Evolutionary conservation across 1,140 invertebrate genomes (phyloP).

Genomic region (Maconellicoccus hirsutus): DNA sequence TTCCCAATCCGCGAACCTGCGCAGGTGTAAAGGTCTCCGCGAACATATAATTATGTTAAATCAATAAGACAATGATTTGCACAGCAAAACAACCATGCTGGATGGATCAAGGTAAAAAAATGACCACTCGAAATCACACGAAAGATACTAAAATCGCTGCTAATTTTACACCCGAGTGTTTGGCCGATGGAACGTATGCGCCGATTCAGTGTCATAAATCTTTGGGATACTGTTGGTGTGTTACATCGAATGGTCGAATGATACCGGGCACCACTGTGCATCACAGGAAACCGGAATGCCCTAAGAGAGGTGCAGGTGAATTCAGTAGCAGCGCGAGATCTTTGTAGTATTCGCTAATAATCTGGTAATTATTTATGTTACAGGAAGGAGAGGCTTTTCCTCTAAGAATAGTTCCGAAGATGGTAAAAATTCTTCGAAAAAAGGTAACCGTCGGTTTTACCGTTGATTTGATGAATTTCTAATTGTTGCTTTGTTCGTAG

Average conservation of each 20-base stretch:
- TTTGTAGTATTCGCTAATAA: too few relatives aligned
- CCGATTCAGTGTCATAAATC: constrained; percentile 69
- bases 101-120: constrained; percentile 33
- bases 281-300: constrained; percentile 53
- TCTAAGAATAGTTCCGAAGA: background rate
- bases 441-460: background rate
- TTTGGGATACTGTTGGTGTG: constrained; percentile 73
- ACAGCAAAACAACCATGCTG: constrained; percentile 40
- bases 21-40: too few relatives aligned
- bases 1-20: background rate
- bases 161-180: constrained; percentile 47
- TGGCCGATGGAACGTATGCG: constrained; percentile 66
- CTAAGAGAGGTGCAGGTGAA: background rate
- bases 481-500: constrained; percentile 25
- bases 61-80: background rate
- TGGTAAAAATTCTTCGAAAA: background rate
- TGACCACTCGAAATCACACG: background rate
- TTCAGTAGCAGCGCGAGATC: background rate
- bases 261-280: constrained; percentile 60
- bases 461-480: background rate
- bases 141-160: constrained; percentile 21
- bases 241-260: constrained; percentile 63
- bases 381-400: background rate
- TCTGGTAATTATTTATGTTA: background rate
- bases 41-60: constrained; percentile 11